Percentiles rank a stretch among this genome's conserved stretches.
Evolutionary conservation across 1,140 invertebrate genomes (phyloP).

Genomic region (Phymastichus coffea): DNA sequence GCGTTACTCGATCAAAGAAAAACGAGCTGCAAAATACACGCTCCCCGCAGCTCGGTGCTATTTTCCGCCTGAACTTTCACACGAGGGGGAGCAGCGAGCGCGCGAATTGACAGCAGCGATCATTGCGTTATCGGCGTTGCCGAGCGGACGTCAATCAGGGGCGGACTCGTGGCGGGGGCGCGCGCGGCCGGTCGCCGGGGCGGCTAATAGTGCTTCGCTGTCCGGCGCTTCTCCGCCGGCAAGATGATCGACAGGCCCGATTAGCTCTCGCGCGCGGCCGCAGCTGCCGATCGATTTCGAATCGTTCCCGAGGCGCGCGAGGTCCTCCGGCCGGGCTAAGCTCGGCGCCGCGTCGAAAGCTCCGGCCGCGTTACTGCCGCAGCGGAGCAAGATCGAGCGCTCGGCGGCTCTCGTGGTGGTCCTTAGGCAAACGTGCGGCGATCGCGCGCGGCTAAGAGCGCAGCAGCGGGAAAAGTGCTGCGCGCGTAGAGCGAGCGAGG

Average conservation of each 20-base stretch:
- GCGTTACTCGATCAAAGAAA: too few relatives aligned
- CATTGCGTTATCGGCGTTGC: slow-evolving; percentile 10
- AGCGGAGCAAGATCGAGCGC: too few relatives aligned
- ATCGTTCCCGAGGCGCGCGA: neutral
- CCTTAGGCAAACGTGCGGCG: neutral
- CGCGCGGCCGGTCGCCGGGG: slow-evolving; percentile 32
- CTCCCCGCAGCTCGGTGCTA: too few relatives aligned
- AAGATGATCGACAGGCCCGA: slow-evolving; percentile 46
- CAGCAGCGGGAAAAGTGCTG: neutral
- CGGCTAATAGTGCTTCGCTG: slow-evolving; percentile 39
- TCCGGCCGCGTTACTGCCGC: too few relatives aligned
- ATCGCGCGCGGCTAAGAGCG: neutral
- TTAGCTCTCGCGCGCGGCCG: slow-evolving; percentile 35
- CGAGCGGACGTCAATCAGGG: slow-evolving; percentile 30
- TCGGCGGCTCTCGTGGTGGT: too few relatives aligned
- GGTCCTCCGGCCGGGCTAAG: too few relatives aligned
- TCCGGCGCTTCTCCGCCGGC: slow-evolving; percentile 26
- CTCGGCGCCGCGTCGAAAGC: too few relatives aligned
- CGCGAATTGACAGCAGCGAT: neutral
- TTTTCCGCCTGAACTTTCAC: too few relatives aligned
- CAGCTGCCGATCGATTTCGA: slow-evolving; percentile 7
- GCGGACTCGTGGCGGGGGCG: slow-evolving; percentile 22
- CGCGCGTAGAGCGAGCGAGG: slow-evolving; percentile 40
- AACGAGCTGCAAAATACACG: too few relatives aligned
- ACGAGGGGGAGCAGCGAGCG: slow-evolving; percentile 23